phyloP scores from a whole-genome alignment of 2,113 vertebrate genomes.

The Pyxicephalus adspersus region DNA sequence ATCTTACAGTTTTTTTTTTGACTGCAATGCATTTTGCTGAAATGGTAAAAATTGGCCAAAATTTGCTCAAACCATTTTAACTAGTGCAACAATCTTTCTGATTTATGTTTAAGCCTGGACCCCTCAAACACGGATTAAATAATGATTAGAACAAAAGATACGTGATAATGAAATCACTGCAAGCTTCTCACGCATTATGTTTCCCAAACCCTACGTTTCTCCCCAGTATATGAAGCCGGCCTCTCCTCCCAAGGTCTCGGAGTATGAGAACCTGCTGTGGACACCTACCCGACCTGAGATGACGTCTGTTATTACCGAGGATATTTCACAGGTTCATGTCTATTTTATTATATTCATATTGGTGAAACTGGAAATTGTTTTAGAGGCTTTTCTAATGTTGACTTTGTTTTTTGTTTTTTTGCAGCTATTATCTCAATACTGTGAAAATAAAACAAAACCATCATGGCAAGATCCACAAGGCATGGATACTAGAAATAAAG shows the following conservation, averaged over 20 bases:
- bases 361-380: no score
- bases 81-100: no score
- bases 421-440: conserved; percentile 73
- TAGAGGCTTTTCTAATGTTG: no score
- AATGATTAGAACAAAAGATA: no score
- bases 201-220: conserved; percentile 11
- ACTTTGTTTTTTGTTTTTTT: conserved; percentile 37
- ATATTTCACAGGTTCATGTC: conserved; percentile 72
- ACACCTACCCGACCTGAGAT: conserved; percentile 76
- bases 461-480: conserved; percentile 19
- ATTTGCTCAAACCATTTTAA: no score
- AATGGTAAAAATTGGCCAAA: no score
- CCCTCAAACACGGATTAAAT: no score
- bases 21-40: no score
- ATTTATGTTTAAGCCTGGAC: no score
- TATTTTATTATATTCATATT: background rate
- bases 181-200: no score
- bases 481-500: conserved; percentile 60
- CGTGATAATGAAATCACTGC: no score
- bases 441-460: conserved; percentile 59
- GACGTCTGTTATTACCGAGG: conserved; percentile 71
- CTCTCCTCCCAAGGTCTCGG: conserved; percentile 67
- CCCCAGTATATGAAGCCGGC: conserved; percentile 46
- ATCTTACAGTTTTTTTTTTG: no score
- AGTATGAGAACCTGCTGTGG: conserved; percentile 67